A percentile compares a stretch with the other conserved stretches of the same genome.
Conservation (phyloP, 2,113 vertebrate species). For the Reinhardtius hippoglossoides region DNA sequence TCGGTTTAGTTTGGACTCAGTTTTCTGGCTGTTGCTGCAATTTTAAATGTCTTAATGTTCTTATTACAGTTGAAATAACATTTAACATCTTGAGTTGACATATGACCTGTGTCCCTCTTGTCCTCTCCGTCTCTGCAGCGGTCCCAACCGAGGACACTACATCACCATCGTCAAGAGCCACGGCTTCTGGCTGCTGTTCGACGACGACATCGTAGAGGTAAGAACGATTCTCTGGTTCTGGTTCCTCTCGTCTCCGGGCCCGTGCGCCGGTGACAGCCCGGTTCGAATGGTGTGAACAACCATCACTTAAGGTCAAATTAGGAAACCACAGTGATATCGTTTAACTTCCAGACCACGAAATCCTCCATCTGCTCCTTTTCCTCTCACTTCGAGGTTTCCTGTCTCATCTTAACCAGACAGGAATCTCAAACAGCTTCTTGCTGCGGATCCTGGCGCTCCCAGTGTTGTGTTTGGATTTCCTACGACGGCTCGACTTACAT, state of each 20-base stretch:
- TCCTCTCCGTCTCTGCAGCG: slow-evolving; percentile 70
- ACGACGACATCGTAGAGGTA: slow-evolving; percentile 94
- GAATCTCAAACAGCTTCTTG: neutral
- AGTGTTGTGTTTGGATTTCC: slow-evolving; percentile 36
- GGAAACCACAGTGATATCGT: neutral
- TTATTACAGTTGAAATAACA: too few species aligned
- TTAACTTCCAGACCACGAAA: too few species aligned
- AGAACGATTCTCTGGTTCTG: neutral
- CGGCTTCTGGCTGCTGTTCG: slow-evolving; percentile 93
- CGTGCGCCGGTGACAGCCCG: too few species aligned
- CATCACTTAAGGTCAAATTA: neutral
- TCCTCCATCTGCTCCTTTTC: too few species aligned
- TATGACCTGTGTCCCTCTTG: too few species aligned
- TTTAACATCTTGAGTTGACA: too few species aligned
- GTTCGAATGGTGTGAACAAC: too few species aligned
- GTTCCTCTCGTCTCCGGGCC: neutral
- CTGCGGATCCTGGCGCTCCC: slow-evolving; percentile 7
- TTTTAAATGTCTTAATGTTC: too few species aligned
- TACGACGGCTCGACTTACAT: neutral
- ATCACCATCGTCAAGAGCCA: slow-evolving; percentile 96
- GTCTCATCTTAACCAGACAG: neutral
- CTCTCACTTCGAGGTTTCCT: too few species aligned
- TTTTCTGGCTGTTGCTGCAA: too few species aligned
- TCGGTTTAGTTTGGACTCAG: neutral
- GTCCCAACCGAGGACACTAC: slow-evolving; percentile 93